Evolutionary conservation across 2,888 invertebrate genomes (phyloP).

Genomic region (Listrodromus nycthemerus): DNA sequence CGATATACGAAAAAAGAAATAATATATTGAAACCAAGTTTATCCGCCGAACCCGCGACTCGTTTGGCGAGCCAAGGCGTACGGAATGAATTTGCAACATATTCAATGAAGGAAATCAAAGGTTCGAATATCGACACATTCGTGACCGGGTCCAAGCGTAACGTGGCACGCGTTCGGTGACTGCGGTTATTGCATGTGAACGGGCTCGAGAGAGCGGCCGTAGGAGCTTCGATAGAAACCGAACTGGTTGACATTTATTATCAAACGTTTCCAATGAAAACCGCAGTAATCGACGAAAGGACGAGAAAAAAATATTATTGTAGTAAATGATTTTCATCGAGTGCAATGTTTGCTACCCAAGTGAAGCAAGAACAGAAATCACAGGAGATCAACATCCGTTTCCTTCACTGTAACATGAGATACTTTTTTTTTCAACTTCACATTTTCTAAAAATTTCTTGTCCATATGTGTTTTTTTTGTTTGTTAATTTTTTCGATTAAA

Average conservation of each 20-base stretch:
- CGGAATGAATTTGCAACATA: not conserved
- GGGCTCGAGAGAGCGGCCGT: slow-evolving; percentile 27
- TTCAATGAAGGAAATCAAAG: slow-evolving; percentile 24
- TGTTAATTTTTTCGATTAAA: too few species aligned
- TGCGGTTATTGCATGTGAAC: slow-evolving; percentile 33
- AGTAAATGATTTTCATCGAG: too few species aligned
- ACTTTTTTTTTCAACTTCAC: too few species aligned
- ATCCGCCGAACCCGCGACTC: not conserved
- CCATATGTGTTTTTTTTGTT: too few species aligned
- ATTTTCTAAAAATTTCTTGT: too few species aligned
- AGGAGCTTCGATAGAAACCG: not conserved
- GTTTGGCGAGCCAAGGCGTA: not conserved
- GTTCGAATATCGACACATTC: slow-evolving; percentile 22
- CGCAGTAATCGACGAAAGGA: not conserved
- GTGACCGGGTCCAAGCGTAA: slow-evolving; percentile 29
- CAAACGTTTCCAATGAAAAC: slow-evolving; percentile 42
- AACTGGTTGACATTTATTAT: slow-evolving; percentile 57
- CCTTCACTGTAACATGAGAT: too few species aligned
- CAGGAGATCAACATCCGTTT: too few species aligned
- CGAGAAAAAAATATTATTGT: not conserved
- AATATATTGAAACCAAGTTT: not conserved
- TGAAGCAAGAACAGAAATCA: too few species aligned
- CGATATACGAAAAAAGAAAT: not conserved
- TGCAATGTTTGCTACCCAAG: too few species aligned
- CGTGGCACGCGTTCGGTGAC: slow-evolving; percentile 50